These are phyloP conservation scores for Augiades crinisus DNA, from an alignment of 2,888 invertebrate genomes.

Conservation along the genomic window DNA sequence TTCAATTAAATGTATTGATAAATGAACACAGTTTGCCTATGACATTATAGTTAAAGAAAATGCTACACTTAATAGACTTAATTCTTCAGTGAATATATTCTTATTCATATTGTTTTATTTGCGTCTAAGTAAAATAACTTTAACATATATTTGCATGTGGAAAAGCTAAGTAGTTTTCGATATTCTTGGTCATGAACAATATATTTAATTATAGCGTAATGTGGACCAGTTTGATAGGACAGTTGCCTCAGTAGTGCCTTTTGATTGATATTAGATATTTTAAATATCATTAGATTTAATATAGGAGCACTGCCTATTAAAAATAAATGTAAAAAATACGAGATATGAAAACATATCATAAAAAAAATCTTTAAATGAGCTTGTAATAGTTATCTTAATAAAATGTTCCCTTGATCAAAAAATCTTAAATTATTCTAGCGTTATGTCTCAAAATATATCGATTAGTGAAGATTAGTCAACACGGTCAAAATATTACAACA, in stretches of 20 bases:
- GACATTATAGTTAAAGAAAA: too few species aligned
- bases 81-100: too few species aligned
- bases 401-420: too few species aligned
- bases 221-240: constrained; percentile 71
- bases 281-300: constrained; percentile 34
- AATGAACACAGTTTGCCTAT: too few species aligned
- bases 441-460: too few species aligned
- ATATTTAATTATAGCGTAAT: constrained; percentile 36
- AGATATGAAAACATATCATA: constrained; percentile 30
- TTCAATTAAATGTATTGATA: too few species aligned
- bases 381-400: constrained; percentile 3
- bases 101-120: too few species aligned
- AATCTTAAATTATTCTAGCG: too few species aligned
- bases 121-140: too few species aligned
- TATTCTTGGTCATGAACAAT: constrained; percentile 14
- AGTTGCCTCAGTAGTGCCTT: constrained; percentile 79
- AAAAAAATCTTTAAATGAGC: constrained; percentile 9
- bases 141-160: neutral
- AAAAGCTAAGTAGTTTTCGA: constrained; percentile 1
- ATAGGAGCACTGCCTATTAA: constrained; percentile 58
- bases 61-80: too few species aligned
- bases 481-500: neutral
- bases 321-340: constrained; percentile 22
- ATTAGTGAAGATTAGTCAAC: too few species aligned
- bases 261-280: constrained; percentile 38